Evolutionary conservation across 2,113 vertebrate species (phyloP), one percentile per base, ranked within the genome.

Genomic region (Phocoena sinus): DNA sequence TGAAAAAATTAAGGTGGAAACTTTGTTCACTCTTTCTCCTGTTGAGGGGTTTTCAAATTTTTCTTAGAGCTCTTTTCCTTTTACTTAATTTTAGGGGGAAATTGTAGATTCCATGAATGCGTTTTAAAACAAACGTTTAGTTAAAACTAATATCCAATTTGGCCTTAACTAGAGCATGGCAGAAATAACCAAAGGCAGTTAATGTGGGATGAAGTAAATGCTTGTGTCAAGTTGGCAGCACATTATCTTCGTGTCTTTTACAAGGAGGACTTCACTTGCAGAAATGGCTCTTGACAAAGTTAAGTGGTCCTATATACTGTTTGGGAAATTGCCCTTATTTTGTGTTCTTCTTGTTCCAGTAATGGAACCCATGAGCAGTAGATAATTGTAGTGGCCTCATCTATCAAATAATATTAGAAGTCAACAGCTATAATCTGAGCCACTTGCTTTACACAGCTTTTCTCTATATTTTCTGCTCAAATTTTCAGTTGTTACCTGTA

Each of bases 251-350:
- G 70, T 98, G 96, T 98, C 98, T 98, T 98, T 99, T 98, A 98
- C 98, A 97, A 97, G 97, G 98, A 98, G 98, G 98, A 98, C 98
- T 98, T 98, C 95, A 97, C 98, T 99, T 97, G 98, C 98, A 99
- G 98, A 99, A 99, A 99, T 98, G 98, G 99, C 99, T 99, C 99
- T 99, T 99, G 99, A 99, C 99, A 99, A 99, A 99, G 99, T 99
- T 99, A 99, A 99, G 99, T 99, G 98, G 99, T 98, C 99, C 99
- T 99, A 98, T 98, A 98, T 98, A 99, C 99, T 99, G 99, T 99
- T 99, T 99, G 98, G 98, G 99, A 99, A 99, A 99, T 99, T 99
- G 99, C 99, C 98, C 98, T 99, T 99, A 99, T 99, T 99, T 99
- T 99, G 98, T 98, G 98, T 93, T 98, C 98, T 99, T 99, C 98